Percentiles rank a stretch among this genome's conserved stretches.
Conservation (phyloP, 1,140 invertebrate species). For the Drosophila sulfurigaster region DNA sequence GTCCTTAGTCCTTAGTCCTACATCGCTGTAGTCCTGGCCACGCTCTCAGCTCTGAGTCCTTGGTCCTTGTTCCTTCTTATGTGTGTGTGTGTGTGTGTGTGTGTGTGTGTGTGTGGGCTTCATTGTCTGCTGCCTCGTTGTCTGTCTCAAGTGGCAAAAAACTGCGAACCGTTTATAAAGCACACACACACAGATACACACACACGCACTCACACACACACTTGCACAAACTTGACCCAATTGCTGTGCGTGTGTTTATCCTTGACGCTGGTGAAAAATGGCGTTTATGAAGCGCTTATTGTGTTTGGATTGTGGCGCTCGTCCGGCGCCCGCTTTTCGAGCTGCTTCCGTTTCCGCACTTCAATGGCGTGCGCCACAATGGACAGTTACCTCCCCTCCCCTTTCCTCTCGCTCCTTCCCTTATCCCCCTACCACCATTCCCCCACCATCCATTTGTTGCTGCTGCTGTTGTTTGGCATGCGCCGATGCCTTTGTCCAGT, state of each 20-base stretch:
- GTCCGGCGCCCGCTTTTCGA: conserved; percentile 24
- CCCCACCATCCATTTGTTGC: conserved; percentile 10
- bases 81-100: background rate
- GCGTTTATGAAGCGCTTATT: conserved; percentile 83
- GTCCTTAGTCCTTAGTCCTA: conserved; percentile 19
- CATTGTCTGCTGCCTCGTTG: conserved; percentile 34
- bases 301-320: conserved; percentile 76
- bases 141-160: conserved; percentile 60
- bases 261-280: conserved; percentile 72
- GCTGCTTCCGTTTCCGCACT: conserved; percentile 78
- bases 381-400: conserved; percentile 30
- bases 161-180: conserved; percentile 51
- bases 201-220: conserved; percentile 21
- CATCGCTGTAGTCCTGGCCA: background rate
- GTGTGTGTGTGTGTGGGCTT: conserved; percentile 3
- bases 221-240: conserved; percentile 71
- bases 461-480: conserved; percentile 64
- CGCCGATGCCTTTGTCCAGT: conserved; percentile 71
- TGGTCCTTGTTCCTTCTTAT: conserved; percentile 26
- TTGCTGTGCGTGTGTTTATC: conserved; percentile 61
- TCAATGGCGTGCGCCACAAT: conserved; percentile 78
- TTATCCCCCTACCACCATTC: background rate
- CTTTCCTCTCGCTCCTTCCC: conserved; percentile 5
- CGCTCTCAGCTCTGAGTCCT: background rate
- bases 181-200: conserved; percentile 26